phyloP scores from a whole-genome alignment of 2,797 vertebrate genomes.

The Nannoperca obscura region DNA sequence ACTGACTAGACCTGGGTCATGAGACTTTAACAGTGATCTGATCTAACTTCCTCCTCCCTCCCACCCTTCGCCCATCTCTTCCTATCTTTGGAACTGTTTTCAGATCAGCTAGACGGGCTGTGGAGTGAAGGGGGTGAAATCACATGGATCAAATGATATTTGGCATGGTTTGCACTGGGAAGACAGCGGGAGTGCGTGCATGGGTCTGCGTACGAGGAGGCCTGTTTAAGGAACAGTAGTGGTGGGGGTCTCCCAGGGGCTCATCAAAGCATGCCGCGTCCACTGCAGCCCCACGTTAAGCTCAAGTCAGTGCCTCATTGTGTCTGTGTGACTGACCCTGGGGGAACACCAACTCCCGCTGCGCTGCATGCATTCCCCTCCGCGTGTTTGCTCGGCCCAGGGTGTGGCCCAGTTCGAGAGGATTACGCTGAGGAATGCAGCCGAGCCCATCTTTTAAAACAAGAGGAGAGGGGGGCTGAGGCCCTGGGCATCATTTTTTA shows the following conservation, averaged over 20 bases:
- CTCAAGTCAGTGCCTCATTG: slow-evolving; percentile 71
- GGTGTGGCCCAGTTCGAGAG: slow-evolving; percentile 79
- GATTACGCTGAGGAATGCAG: slow-evolving; percentile 83
- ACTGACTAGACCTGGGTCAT: slow-evolving; percentile 41
- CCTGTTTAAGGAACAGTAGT: slow-evolving; percentile 42
- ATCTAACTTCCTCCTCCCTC: slow-evolving; percentile 13
- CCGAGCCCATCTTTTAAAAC: slow-evolving; percentile 79
- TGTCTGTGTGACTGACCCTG: slow-evolving; percentile 70
- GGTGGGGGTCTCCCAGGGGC: slow-evolving; percentile 52
- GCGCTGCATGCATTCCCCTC: slow-evolving; percentile 71
- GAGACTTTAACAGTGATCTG: slow-evolving; percentile 20
- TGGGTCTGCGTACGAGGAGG: slow-evolving; percentile 38
- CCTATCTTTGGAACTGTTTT: slow-evolving; percentile 18
- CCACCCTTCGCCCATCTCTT: slow-evolving; percentile 16
- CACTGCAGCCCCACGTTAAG: slow-evolving; percentile 55
- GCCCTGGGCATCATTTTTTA: slow-evolving; percentile 60
- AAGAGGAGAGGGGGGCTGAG: slow-evolving; percentile 33
- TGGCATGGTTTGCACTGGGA: slow-evolving; percentile 57
- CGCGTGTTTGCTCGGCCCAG: slow-evolving; percentile 74
- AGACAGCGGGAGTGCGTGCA: slow-evolving; percentile 29
- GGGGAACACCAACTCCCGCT: slow-evolving; percentile 56
- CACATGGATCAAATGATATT: slow-evolving; percentile 66
- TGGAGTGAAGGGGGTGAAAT: slow-evolving; percentile 45
- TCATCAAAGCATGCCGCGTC: slow-evolving; percentile 69
- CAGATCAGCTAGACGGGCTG: slow-evolving; percentile 15